Base-by-base conservation (phyloP, 2,888 invertebrate species). In the Meiosimyza decipiens region DNA sequence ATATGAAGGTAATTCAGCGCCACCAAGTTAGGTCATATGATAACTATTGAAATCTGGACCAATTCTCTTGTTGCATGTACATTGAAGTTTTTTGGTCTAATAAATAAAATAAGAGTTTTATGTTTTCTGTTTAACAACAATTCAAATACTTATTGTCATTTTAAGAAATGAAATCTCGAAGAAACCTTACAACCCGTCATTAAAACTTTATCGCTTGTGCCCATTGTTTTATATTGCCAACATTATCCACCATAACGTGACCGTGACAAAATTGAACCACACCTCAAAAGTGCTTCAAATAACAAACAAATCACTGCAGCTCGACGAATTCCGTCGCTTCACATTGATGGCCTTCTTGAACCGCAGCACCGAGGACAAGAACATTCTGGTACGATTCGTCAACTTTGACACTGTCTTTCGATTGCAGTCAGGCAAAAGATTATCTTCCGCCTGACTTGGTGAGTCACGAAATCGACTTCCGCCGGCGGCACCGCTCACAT, bases 281-380 rank as follows among this genome's bases (percentile, higher is more conserved):
- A 7, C 1, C 40, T 33, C 49, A n/a, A 15, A 55, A 40, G 7
- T 54, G 57, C 18, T 68, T 83, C 83, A 87, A 78, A 87, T 87
- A 73, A 85, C 87, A 79, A 87, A 87, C 68, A 87, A 77, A 79
- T 87, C 86, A 74, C 84, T 87, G 80, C 87, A 87, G 75, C 84
- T 86, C 68, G 83, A 85, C 5, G 87, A 86, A 74, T 81, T 86
- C 60, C 87, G 81, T 3, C 87, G 81, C 69, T 83, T 84, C 63
- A 85, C 82, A 72, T 83, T 83, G 55, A 85, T 79, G 71, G 83
- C 79, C 47, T 83, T 84, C 77, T 87, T 87, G 77, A 87, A 86
- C 70, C 85, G 83, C 75, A 87, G 71, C 57, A 87, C 84, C 9
- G 87, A 86, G 2, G 85, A 82, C 4, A 87, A 74, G 71, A 87